Evolutionary conservation across 2,113 vertebrate genomes (phyloP), one percentile per base, ranked within the genome.

Genomic region (Chrysemys picta): DNA sequence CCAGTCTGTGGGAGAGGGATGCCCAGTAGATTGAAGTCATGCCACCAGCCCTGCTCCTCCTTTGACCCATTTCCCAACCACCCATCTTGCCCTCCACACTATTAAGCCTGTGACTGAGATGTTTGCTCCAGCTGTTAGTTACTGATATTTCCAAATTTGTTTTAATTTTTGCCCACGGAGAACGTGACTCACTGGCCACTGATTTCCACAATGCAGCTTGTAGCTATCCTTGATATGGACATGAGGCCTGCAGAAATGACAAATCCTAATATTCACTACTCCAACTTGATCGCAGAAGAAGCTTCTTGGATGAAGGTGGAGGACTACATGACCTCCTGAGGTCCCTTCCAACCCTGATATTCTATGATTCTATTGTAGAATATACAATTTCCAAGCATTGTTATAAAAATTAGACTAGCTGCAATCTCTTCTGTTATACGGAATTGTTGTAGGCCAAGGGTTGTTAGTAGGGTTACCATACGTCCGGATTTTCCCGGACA

Each of bases 311-410:
- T 69, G 14, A 69, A 69, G 31, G 35, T 19, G 35, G 35, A 69
- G 16, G 31, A 69, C 62, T 69, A 69, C 35, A n/a, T 69, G 5
- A 45, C 45, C 42, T 45, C 45, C 45, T 45, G 45, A 45, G 45
- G 45, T 45, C 45, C 45, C 45, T 45, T 45, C 45, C 45, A 45
- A 45, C 45, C 45, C 45, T 45, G 6, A 45, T 45, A 45, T 45
- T 45, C 45, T 45, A 45, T 5, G 45, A 45, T 45, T 45, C 45
- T 45, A 45, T 45, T 35, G 16, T 19, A 69, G 35, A 35, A 69
- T 69, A n/a, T 19, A 49, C 3, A 80, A 4, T 62, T n/a, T 84
- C 76, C 80, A 12, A 54, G 10, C 0, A 0, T 3, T 35, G 47
- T 50, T 1, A 2, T 65, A 62, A 10, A 62, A 78, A 8, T 25